These are phyloP conservation scores for Nasua narica DNA, from an alignment of 2,797 vertebrate genomes.

Conservation along the genomic window DNA sequence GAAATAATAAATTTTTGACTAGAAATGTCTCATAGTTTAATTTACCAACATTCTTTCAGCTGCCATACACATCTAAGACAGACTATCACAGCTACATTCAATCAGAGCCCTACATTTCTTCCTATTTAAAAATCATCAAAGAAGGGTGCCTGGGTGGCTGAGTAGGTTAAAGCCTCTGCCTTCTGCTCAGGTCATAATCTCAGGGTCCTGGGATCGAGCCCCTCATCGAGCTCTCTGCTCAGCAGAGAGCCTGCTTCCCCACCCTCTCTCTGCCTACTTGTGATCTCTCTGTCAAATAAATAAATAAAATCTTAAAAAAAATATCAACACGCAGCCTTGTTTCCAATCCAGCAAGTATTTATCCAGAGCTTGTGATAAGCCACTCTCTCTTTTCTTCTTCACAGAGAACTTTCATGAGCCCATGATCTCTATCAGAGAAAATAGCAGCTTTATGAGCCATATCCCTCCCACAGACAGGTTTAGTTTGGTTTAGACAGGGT, in stretches of 20 bases:
- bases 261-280: no score
- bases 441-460: fast-evolving
- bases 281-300: no score
- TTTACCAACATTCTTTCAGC: not conserved
- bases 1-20: not conserved
- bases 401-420: not conserved
- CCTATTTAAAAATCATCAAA: not conserved
- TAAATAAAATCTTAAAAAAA: no score
- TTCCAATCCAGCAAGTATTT: not conserved
- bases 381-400: not conserved
- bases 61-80: not conserved
- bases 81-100: not conserved
- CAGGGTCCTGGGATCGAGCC: no score
- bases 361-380: not conserved
- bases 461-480: not conserved
- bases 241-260: no score
- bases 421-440: not conserved
- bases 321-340: not conserved
- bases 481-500: not conserved
- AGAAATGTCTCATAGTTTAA: not conserved
- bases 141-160: no score
- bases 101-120: not conserved
- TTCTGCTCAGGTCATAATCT: no score
- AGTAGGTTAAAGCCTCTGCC: no score
- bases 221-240: no score